A percentile compares a stretch with the other conserved stretches of the same genome.
Conservation (phyloP, 2,113 vertebrate genomes). For the Microtus oregoni region DNA sequence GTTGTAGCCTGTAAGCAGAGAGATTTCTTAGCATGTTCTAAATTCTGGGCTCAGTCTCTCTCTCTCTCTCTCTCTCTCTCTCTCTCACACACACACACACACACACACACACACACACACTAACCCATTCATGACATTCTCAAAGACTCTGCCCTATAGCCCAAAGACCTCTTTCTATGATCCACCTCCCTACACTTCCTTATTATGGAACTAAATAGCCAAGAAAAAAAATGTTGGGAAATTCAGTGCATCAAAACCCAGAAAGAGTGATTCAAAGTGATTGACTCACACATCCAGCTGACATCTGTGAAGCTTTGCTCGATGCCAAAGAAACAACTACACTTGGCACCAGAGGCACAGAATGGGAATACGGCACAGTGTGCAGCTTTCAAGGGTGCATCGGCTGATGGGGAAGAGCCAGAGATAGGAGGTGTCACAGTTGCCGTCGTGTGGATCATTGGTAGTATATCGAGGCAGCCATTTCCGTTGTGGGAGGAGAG, state of each 20-base stretch:
- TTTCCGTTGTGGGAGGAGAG: not conserved
- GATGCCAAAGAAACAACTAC: not conserved
- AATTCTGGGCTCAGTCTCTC: not conserved
- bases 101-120: not conserved
- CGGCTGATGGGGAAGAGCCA: not conserved
- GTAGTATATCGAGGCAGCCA: fast-evolving
- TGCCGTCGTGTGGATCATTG: not conserved
- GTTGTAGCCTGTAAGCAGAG: not conserved
- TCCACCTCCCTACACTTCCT: not conserved
- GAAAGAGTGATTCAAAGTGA: not conserved
- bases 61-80: not conserved
- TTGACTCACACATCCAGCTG: not conserved
- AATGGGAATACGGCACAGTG: not conserved
- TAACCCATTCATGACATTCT: not conserved
- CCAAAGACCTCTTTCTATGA: not conserved
- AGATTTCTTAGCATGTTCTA: not conserved
- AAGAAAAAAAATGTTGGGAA: conserved; percentile 25
- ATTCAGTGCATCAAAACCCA: not conserved
- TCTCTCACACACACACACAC: not conserved
- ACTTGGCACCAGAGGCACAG: not conserved
- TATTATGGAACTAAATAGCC: not conserved
- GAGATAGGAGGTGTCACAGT: not conserved
- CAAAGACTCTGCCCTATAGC: not conserved
- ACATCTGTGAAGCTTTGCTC: not conserved
- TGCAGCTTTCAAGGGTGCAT: not conserved